Evolutionary conservation across 2,888 invertebrate species (phyloP).

Genomic region (Drosophila mayaguana): DNA sequence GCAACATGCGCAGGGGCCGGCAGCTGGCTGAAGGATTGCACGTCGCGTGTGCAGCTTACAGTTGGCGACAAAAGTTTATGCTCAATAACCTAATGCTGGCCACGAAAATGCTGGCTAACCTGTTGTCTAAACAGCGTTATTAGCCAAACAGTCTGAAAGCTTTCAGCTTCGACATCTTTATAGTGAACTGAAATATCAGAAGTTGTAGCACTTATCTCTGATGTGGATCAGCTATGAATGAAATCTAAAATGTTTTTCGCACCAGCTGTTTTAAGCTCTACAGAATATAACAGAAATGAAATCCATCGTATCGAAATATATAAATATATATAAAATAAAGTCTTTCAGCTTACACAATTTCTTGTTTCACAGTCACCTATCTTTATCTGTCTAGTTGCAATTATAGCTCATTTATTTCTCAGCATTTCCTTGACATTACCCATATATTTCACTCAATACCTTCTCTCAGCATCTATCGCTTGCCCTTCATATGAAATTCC

Average conservation of each 20-base stretch:
- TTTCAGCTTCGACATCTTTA: too few relatives aligned
- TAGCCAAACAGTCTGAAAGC: too few relatives aligned
- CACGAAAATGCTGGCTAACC: slow-evolving; percentile 9
- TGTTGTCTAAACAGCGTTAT: slow-evolving; percentile 16
- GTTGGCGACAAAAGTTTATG: slow-evolving; percentile 51
- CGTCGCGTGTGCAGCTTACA: slow-evolving; percentile 50
- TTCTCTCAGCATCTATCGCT: too few relatives aligned
- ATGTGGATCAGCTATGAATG: not conserved
- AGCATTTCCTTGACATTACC: too few relatives aligned
- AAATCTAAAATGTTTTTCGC: too few relatives aligned
- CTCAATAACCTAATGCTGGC: slow-evolving; percentile 28
- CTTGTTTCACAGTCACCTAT: not conserved
- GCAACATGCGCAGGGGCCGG: slow-evolving; percentile 2
- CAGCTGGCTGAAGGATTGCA: slow-evolving; percentile 41
- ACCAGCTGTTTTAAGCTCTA: too few relatives aligned
- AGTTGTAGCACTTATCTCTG: not conserved
- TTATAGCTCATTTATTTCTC: not conserved
- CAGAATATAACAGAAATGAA: too few relatives aligned
- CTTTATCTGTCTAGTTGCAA: not conserved
- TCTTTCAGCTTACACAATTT: too few relatives aligned
- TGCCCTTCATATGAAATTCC: not conserved
- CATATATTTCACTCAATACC: too few relatives aligned
- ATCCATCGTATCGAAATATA: too few relatives aligned
- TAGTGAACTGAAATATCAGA: not conserved
- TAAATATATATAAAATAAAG: too few relatives aligned